phyloP scores from a whole-genome alignment of 2,888 invertebrate species.

The Nomada ferruginata region DNA sequence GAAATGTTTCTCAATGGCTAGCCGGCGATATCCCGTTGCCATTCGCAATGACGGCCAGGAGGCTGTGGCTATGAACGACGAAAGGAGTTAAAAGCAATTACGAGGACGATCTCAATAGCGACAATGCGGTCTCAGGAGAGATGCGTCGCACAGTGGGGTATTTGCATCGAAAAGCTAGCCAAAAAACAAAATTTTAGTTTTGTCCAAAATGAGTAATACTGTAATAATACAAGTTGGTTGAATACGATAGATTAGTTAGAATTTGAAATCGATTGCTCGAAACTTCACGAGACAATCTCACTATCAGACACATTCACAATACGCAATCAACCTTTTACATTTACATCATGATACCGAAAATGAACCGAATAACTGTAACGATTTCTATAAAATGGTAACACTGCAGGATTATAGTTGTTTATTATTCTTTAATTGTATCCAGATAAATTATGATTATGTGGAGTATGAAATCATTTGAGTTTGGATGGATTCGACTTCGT shows the following conservation, averaged over 20 bases:
- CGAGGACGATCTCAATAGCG: conserved; percentile 33
- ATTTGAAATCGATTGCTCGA: conserved; percentile 39
- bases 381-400: not conserved
- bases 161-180: too few relatives aligned
- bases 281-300: not conserved
- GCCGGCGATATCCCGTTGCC: not conserved
- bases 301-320: conserved; percentile 28
- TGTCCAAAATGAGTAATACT: too few relatives aligned
- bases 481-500: too few relatives aligned
- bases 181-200: too few relatives aligned
- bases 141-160: not conserved
- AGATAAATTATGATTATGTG: too few relatives aligned
- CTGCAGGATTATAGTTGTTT: too few relatives aligned
- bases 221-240: not conserved
- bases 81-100: conserved; percentile 59
- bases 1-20: not conserved
- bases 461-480: too few relatives aligned
- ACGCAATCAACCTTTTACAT: not conserved
- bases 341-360: conserved; percentile 45
- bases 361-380: not conserved
- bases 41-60: not conserved
- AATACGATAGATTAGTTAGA: not conserved
- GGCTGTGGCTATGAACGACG: not conserved
- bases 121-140: conserved; percentile 44
- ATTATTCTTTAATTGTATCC: too few relatives aligned